Percentiles rank a stretch among this genome's conserved stretches.
Conservation (phyloP, 2,797 vertebrate genomes). For the Onychomys torridus region DNA sequence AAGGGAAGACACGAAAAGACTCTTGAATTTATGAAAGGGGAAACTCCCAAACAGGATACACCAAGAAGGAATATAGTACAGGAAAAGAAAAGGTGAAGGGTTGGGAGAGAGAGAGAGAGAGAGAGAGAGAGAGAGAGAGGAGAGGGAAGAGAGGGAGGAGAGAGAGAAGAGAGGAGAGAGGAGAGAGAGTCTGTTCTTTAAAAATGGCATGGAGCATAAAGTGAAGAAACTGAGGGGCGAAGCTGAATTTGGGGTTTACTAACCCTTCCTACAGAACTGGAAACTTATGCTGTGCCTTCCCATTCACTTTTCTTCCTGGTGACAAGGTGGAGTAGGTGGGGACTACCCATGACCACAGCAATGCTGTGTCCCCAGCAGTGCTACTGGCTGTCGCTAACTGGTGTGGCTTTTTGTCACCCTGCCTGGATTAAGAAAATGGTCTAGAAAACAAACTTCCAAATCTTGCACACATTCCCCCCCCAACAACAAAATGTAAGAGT, state of each 20-base stretch:
- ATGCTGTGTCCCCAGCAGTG: background rate
- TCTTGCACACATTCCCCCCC: background rate
- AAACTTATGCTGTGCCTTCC: background rate
- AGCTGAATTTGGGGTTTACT: background rate
- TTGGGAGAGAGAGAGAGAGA: background rate
- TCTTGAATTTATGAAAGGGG: background rate
- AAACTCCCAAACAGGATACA: conserved; percentile 2
- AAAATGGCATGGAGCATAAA: background rate
- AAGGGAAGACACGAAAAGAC: background rate
- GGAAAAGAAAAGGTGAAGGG: background rate
- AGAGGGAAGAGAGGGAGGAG: background rate
- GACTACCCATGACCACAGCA: background rate
- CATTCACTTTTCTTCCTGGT: conserved; percentile 31
- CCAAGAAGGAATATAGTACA: background rate
- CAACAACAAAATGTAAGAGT: background rate
- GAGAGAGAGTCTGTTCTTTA: background rate
- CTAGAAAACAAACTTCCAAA: conserved; percentile 50
- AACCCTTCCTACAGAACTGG: conserved; percentile 70
- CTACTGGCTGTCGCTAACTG: background rate
- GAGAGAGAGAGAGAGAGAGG: background rate
- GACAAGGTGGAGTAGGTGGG: background rate
- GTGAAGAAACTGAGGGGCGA: background rate
- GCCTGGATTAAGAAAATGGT: background rate
- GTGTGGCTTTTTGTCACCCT: background rate
- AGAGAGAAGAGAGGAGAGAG: background rate